Evolutionary conservation across 2,113 vertebrate genomes (phyloP).

Genomic region (Harpagus bidentatus): DNA sequence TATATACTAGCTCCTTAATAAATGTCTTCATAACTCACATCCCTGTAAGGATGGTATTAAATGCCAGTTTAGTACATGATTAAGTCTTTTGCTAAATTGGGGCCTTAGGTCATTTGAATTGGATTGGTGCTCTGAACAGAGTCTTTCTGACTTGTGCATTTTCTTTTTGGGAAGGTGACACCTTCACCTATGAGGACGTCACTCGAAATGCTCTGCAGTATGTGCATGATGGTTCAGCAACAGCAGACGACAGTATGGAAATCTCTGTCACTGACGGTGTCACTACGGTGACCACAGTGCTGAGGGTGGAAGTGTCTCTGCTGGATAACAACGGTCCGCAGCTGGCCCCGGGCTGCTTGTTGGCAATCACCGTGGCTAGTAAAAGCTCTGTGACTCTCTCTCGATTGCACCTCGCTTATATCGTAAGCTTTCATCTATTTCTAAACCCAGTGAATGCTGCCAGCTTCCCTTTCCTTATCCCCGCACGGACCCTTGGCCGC

Average conservation of each 20-base stretch:
- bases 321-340: slow-evolving; percentile 67
- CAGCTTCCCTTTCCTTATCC: neutral
- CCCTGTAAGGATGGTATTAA: neutral
- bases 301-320: slow-evolving; percentile 81
- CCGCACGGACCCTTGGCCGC: neutral
- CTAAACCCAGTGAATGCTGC: neutral
- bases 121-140: neutral
- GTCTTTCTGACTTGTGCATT: neutral
- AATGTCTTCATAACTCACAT: neutral
- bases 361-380: slow-evolving; percentile 81
- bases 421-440: slow-evolving; percentile 69
- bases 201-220: slow-evolving; percentile 83
- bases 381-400: slow-evolving; percentile 81
- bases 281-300: slow-evolving; percentile 71
- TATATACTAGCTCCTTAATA: neutral
- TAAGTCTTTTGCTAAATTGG: neutral
- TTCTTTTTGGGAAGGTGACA: slow-evolving; percentile 79
- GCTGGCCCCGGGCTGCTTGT: slow-evolving; percentile 72
- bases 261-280: slow-evolving; percentile 88
- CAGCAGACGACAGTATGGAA: slow-evolving; percentile 82
- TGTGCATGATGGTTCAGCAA: slow-evolving; percentile 78
- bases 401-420: slow-evolving; percentile 84
- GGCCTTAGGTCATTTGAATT: neutral
- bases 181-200: slow-evolving; percentile 87
- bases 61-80: neutral